These are phyloP conservation scores for Rhynchotus rufescens DNA, from an alignment of 2,797 vertebrate genomes.

Conservation along the genomic window DNA sequence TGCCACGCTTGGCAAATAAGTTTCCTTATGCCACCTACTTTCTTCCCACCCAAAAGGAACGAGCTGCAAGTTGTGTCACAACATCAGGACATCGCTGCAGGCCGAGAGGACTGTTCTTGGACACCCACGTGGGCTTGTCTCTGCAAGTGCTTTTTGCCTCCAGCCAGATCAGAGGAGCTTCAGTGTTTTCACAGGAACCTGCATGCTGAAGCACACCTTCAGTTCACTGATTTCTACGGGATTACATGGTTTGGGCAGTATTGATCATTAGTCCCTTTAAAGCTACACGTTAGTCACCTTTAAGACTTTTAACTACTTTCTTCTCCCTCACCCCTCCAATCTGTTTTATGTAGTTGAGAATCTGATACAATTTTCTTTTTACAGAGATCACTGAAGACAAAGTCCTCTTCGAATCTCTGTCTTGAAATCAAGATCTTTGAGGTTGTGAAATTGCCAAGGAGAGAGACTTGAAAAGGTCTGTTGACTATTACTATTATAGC, in stretches of 20 bases:
- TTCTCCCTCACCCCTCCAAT: accelerated
- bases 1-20: background rate
- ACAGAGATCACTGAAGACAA: background rate
- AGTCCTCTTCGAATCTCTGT: background rate
- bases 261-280: background rate
- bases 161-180: background rate
- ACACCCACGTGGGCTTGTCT: background rate
- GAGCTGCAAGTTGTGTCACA: background rate
- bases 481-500: background rate
- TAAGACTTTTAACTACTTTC: background rate
- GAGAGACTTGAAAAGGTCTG: background rate
- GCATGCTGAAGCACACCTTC: background rate
- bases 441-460: background rate
- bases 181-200: background rate
- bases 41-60: background rate
- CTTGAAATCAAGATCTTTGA: background rate
- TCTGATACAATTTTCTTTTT: background rate
- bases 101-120: background rate
- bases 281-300: background rate
- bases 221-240: background rate
- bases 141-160: background rate
- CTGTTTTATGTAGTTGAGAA: background rate
- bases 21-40: background rate
- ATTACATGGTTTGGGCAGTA: background rate
- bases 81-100: background rate